Evolutionary conservation across 2,888 invertebrate genomes (phyloP), one percentile per base, ranked within the genome.

Genomic region (Psylliodes chrysocephalus): DNA sequence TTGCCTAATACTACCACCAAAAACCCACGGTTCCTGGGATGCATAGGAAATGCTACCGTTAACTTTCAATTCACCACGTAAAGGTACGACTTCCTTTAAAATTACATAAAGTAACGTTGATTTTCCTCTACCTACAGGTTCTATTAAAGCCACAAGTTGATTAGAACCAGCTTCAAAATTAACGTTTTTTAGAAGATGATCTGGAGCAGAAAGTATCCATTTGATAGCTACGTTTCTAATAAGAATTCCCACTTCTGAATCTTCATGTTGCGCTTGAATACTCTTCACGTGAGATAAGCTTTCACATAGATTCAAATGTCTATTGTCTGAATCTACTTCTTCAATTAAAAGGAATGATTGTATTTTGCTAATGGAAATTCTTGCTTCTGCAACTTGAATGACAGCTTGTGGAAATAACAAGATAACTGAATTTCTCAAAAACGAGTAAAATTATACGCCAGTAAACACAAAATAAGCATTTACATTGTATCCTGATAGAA

Each of bases 1-100:
- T 75, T 96, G 94, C 7, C 92, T 86, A 0, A 97, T 89, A 66
- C 92, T 92, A 12, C 89, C 90, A 60, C 88, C 88, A 75, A 91
- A 91, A 0, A 91, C 78, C 94, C 94, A 95, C 0, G 95, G 91
- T 76, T 94, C 91, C 80, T 94, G 93, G 53, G 92, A 88, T 1
- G 92, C 91, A 77, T 94, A 95, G 0, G 89, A 88, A 0, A 90
- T 83, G 1, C 83, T 84, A 4, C 94, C 94, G 4, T 86, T 42
- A 12, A 17, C 2, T 14, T 17, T 42, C 14, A 42, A n/a, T 1
- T 10, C 14, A 1, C 42, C 42, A 2, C 1, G 1, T 4, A 15
- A 8, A 1, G 42, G 42, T 12, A 42, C 7, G 1, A 42, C 7
- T 1, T 42, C 42, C 4, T 15, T 2, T 42, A 42, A 17, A 42